Percentiles rank a stretch among this genome's conserved stretches.
These are phyloP conservation scores for Anoura caudifer DNA, from an alignment of 2,113 vertebrate genomes.

Conservation along the genomic window DNA sequence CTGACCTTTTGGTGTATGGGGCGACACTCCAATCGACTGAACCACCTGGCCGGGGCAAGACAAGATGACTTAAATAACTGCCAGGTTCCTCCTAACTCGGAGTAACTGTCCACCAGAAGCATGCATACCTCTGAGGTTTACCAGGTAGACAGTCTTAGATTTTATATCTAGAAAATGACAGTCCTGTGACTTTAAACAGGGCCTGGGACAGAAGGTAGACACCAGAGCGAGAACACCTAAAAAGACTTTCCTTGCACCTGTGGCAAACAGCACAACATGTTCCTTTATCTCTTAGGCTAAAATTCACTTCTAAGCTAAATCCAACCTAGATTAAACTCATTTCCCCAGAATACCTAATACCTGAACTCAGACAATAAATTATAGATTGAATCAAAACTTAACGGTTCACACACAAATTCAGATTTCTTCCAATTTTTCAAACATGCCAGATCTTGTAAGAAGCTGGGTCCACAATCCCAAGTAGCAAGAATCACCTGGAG, in stretches of 20 bases:
- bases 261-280: not conserved
- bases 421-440: conserved; percentile 12
- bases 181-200: not conserved
- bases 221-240: not conserved
- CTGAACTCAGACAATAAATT: not conserved
- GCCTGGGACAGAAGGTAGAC: not conserved
- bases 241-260: not conserved
- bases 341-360: not conserved
- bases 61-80: not conserved
- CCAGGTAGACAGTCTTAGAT: not conserved
- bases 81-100: not conserved
- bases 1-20: too few species aligned
- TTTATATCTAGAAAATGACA: not conserved
- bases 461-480: not conserved
- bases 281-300: not conserved
- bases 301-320: not conserved
- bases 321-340: not conserved
- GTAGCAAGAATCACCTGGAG: not conserved
- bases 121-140: not conserved
- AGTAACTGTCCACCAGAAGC: not conserved
- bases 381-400: not conserved
- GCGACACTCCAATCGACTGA: too few species aligned
- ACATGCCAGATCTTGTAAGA: not conserved
- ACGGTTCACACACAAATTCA: conserved; percentile 2
- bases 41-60: too few species aligned